Conservation (phyloP, 1,140 invertebrate species). For the Hyles vespertilio region DNA sequence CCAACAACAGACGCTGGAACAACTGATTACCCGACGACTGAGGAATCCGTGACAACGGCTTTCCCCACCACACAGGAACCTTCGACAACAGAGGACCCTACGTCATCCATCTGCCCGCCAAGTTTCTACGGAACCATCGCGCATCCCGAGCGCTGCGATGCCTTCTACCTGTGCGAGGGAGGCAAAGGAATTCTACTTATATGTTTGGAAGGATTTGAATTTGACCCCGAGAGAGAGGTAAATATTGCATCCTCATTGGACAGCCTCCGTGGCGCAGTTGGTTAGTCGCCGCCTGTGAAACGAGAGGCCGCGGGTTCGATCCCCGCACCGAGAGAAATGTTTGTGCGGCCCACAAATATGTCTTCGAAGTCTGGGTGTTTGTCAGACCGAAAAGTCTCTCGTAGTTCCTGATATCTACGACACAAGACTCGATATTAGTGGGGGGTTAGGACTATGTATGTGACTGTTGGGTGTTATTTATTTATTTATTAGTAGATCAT, state of each 20-base stretch:
- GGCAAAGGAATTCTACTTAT: constrained; percentile 24
- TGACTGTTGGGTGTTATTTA: too few species aligned
- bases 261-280: too few species aligned
- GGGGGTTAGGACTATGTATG: too few species aligned
- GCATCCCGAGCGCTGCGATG: constrained; percentile 34
- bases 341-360: too few species aligned
- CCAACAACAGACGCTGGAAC: neutral
- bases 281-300: too few species aligned
- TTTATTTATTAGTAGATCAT: too few species aligned
- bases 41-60: neutral
- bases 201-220: constrained; percentile 38
- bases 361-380: too few species aligned
- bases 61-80: neutral
- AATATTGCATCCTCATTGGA: constrained; percentile 6
- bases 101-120: constrained; percentile 24
- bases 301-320: too few species aligned
- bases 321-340: too few species aligned
- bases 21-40: constrained; percentile 4
- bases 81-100: neutral
- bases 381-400: too few species aligned
- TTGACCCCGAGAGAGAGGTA: constrained; percentile 29
- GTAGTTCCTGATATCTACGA: too few species aligned
- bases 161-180: constrained; percentile 39
- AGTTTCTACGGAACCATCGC: constrained; percentile 31
- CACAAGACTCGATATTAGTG: too few species aligned